Conservation (phyloP, 2,797 vertebrate species). For the Numenius phaeopus region DNA sequence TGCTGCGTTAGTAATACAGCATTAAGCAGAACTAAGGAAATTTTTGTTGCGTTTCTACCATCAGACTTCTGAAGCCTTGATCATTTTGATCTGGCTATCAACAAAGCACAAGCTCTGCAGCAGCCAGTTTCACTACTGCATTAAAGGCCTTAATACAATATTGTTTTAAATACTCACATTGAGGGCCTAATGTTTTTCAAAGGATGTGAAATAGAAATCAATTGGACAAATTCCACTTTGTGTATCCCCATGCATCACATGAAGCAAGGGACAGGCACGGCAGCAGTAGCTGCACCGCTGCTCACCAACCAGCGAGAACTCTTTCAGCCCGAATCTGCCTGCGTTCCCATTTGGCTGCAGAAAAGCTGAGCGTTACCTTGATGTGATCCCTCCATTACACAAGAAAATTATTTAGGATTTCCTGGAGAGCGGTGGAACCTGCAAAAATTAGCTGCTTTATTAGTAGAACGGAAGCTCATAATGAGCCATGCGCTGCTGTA, state of each 20-base stretch:
- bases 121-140: background rate
- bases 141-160: background rate
- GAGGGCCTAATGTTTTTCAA: background rate
- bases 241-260: fast-evolving
- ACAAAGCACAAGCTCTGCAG: background rate
- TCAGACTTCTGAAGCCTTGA: slow-evolving; percentile 12
- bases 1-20: background rate
- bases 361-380: background rate
- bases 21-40: slow-evolving; percentile 8
- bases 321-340: background rate
- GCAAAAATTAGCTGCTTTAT: background rate
- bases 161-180: slow-evolving; percentile 7
- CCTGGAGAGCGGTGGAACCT: background rate
- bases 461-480: background rate
- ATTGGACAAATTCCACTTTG: background rate
- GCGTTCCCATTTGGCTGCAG: background rate
- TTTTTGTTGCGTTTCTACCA: background rate
- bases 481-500: background rate
- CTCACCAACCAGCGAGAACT: background rate
- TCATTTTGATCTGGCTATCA: background rate
- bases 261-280: background rate
- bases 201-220: background rate
- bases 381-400: background rate
- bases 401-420: slow-evolving; percentile 17
- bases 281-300: fast-evolving